These are phyloP conservation scores for Mareca penelope DNA, from an alignment of 2,797 vertebrate genomes.

Conservation along the genomic window DNA sequence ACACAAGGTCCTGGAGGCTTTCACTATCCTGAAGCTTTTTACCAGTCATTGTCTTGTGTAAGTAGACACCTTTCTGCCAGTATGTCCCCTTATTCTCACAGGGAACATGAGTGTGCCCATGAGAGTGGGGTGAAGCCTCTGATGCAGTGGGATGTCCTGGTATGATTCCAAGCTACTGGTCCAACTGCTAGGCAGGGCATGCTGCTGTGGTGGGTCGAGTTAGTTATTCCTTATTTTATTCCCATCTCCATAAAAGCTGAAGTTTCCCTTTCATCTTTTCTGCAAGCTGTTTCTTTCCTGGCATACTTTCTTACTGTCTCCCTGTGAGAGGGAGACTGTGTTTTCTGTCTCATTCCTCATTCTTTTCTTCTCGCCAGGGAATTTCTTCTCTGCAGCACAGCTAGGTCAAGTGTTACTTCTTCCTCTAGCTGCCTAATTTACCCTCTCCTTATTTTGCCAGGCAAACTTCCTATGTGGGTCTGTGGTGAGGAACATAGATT, in stretches of 20 bases:
- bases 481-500: not conserved
- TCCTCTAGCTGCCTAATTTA: not conserved
- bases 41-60: not conserved
- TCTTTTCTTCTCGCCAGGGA: not conserved
- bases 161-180: not conserved
- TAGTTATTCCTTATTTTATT: not conserved
- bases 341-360: not conserved
- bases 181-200: not conserved
- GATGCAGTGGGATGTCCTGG: not conserved
- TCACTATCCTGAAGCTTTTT: not conserved
- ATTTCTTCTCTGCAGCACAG: not conserved
- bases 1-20: not conserved
- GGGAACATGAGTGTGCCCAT: not conserved
- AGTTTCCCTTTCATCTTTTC: not conserved
- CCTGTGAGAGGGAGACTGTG: not conserved
- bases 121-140: not conserved
- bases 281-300: not conserved
- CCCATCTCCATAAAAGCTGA: not conserved
- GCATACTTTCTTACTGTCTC: not conserved
- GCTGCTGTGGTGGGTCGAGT: fast-evolving
- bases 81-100: not conserved
- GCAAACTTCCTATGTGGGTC: not conserved
- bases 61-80: not conserved
- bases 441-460: not conserved
- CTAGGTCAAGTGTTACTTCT: not conserved